Base-by-base conservation (phyloP, 2,113 vertebrate species). In the Ophthalmolycus amberensis region DNA sequence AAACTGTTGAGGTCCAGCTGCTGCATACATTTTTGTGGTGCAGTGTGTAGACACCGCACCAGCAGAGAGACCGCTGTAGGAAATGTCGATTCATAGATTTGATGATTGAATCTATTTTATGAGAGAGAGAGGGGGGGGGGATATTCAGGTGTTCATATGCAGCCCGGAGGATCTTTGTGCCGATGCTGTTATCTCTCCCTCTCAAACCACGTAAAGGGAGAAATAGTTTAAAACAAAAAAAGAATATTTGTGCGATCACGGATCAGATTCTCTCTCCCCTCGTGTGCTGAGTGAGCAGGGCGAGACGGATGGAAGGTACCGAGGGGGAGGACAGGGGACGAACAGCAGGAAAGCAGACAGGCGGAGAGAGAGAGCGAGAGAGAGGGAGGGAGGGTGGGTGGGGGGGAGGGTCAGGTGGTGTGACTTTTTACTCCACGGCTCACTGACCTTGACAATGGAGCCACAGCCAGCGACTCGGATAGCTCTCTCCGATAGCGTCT, bases 391-490 rank as follows among this genome's bases (percentile, higher is more conserved):
- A 69, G 64, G 79, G 54, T 37, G 65, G 83, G 56, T 50, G 80
- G 9, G 42, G 44, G 56, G 84, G 80, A 25, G 80, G 68, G 82
- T 85, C 85, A 87, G 85, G 84, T 89, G 87, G 79, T 75, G 84
- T 86, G 90, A 87, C 85, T 90, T 91, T 90, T 89, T 88, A 90
- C 88, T 88, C 85, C n/a, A 78, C 68, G 12, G 69, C 91, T 93
- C 79, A 77, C 88, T 92, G 93, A 94, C 92, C 91, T 94, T 93
- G 93, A 93, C 92, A 90, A 85, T 92, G 91, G 77, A 89, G 84
- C 84, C 87, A 71, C 85, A 80, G 85, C 77, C 70, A 80, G 86
- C 60, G 38, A 89, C 85, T 91, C 69, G 25, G 84, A 79, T 88
- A 85, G 77, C 81, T 80, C 80, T 82, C n/a, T n/a, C 82, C 16